These are phyloP conservation scores for Microctenopoma lineatum DNA, from an alignment of 2,797 vertebrate species.

Conservation along the genomic window DNA sequence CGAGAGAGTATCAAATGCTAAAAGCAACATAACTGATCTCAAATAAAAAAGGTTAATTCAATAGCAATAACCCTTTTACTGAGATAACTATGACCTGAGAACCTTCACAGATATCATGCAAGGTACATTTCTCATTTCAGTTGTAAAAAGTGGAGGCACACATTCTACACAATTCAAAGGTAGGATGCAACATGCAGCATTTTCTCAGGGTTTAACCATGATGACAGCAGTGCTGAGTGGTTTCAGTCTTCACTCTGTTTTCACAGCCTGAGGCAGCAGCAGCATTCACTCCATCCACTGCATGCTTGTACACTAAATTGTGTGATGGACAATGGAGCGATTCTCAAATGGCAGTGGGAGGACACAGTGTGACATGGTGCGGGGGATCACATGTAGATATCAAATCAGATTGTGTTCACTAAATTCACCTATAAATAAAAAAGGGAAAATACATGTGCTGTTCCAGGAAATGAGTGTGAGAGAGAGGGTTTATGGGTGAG, in stretches of 20 bases:
- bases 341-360: constrained; percentile 42
- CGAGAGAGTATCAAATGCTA: no score
- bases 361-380: constrained; percentile 15
- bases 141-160: not conserved
- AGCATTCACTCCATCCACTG: constrained; percentile 7
- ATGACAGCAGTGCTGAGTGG: not conserved
- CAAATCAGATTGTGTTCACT: not conserved
- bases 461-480: not conserved
- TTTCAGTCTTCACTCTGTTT: constrained; percentile 18
- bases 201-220: not conserved
- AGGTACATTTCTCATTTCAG: not conserved
- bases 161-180: not conserved
- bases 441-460: not conserved
- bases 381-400: constrained; percentile 34
- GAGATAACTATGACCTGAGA: no score
- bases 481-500: not conserved
- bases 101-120: not conserved
- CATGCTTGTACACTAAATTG: constrained; percentile 22
- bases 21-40: no score
- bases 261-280: constrained; percentile 30
- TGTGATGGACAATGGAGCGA: constrained; percentile 44
- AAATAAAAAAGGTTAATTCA: no score
- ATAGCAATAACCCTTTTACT: no score
- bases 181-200: not conserved
- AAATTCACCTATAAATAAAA: not conserved